Base-by-base conservation (phyloP, 2,888 invertebrate species). In the Phengaris arion region DNA sequence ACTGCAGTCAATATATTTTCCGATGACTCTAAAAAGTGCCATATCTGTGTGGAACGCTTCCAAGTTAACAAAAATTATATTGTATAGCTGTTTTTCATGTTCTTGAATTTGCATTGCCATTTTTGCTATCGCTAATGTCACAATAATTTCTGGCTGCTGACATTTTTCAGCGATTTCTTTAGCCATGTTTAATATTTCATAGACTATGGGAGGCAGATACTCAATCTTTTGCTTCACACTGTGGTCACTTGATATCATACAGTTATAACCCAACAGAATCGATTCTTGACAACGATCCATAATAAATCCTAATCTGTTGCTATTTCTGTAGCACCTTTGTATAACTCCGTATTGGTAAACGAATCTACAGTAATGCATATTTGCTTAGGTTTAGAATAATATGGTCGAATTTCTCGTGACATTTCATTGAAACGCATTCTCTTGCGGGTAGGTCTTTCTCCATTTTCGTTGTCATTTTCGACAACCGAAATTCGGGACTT, bases 281-380 rank as follows among this genome's bases (percentile, higher is more conserved):
- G 45, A 76, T 74, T 78, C 74, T 72, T 79, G 81, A 80, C 77
- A 82, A 78, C 79, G 77, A 77, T 75, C 77, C 78, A 76, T 76
- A 77, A 10, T 2, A 81, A 79, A 81, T 82, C 81, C 75, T 82
- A 82, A 78, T 81, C 78, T 46, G 70, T 80, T 59, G 82, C 81
- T 76, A 82, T 81, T 77, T 74, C 10, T 57, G 45, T 75, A 45
- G 55, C 55, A 57, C 45, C 68, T 48, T 70, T 52, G 46, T 69
- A 75, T 22, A 45, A 52, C n/a, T 75, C 69, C 12, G 54, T 54
- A 54, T 54, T 54, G 13, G 54, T 54, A 54, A 54, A 54, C 13
- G 54, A 54, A 54, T 54, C 54, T 54, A 54, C n/a, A n/a, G n/a
- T n/a, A 10, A 12, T 54, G 54, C 55, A 57, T 13, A 15, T n/a